Conservation (phyloP, 2,797 vertebrate genomes). For the Danio kyathit region DNA sequence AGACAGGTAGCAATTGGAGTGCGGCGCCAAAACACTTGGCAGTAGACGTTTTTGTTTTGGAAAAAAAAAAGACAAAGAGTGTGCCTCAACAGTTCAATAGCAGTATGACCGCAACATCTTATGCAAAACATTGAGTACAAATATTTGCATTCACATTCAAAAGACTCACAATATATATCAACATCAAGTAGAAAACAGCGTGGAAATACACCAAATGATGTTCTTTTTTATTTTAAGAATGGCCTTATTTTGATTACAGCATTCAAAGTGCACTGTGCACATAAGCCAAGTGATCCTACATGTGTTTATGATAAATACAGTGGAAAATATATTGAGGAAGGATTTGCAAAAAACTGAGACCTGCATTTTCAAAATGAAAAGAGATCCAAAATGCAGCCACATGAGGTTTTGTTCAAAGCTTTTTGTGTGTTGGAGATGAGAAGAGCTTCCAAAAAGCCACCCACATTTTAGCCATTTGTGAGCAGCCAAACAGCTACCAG, state of each 20-base stretch:
- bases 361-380: constrained; percentile 62
- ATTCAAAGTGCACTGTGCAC: constrained; percentile 46
- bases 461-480: constrained; percentile 75
- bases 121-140: not conserved
- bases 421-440: constrained; percentile 68
- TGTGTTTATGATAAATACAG: constrained; percentile 72
- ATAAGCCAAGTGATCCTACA: constrained; percentile 66
- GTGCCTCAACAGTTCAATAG: not conserved
- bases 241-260: constrained; percentile 56
- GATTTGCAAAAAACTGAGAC: constrained; percentile 62
- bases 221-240: constrained; percentile 62
- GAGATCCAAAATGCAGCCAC: constrained; percentile 69
- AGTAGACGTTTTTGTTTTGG: constrained; percentile 43
- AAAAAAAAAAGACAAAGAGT: constrained; percentile 1
- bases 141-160: constrained; percentile 29
- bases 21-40: constrained; percentile 55
- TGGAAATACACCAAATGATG: constrained; percentile 62
- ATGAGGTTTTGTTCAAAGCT: constrained; percentile 73
- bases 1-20: constrained; percentile 61
- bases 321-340: constrained; percentile 70
- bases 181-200: constrained; percentile 63
- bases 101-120: not conserved
- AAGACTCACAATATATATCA: constrained; percentile 41
- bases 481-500: constrained; percentile 78
- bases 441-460: constrained; percentile 76